Percentiles rank a stretch among this genome's conserved stretches.
phyloP scores from a whole-genome alignment of 2,888 invertebrate species.

The Hanleya hanleyi region DNA sequence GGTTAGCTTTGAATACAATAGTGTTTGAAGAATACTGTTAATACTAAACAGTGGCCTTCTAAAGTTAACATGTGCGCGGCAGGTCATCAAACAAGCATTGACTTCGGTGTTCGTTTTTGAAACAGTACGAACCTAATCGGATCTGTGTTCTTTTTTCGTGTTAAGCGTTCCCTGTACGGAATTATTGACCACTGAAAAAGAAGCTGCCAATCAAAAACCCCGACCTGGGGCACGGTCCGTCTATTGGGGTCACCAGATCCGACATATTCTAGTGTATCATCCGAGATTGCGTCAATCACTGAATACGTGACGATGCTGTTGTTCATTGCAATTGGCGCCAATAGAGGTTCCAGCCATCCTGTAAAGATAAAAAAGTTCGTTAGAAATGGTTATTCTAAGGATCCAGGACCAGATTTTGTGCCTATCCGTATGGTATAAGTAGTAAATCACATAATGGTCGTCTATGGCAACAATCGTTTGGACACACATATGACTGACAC shows the following conservation, averaged over 20 bases:
- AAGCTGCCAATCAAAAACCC: slow-evolving; percentile 2
- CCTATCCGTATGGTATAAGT: no score
- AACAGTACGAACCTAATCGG: not conserved
- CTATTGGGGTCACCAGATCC: not conserved
- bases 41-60: no score
- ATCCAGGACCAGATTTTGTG: no score
- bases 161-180: not conserved
- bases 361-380: not conserved
- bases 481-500: no score
- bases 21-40: no score
- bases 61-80: no score
- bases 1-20: no score
- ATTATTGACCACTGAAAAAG: not conserved
- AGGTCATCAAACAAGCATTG: no score
- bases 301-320: not conserved
- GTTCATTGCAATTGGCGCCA: not conserved
- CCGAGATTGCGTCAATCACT: not conserved
- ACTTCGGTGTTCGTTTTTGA: no score
- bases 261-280: not conserved
- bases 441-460: no score
- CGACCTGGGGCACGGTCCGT: not conserved
- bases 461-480: no score
- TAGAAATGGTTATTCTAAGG: no score
- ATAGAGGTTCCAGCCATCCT: not conserved
- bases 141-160: not conserved